Evolutionary conservation across 2,797 vertebrate genomes (phyloP).

Genomic region (Enteromius anoplus): DNA sequence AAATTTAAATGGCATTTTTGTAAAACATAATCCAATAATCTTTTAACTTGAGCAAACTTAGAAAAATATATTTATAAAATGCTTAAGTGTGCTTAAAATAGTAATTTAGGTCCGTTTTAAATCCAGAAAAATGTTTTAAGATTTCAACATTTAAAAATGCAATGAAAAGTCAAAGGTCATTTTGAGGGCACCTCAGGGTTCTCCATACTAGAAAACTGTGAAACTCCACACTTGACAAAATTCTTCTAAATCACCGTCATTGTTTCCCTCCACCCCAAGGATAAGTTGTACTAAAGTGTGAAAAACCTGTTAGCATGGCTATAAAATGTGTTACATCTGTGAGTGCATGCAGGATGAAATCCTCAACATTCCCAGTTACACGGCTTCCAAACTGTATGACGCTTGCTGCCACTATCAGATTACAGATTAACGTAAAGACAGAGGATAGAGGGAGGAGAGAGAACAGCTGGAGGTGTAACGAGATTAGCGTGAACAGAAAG

Average conservation of each 20-base stretch:
- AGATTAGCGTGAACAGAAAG: conserved; percentile 54
- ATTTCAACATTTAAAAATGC: background rate
- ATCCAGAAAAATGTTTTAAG: background rate
- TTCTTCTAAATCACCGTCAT: background rate
- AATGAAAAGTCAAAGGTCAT: conserved; percentile 5
- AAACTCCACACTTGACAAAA: conserved; percentile 24
- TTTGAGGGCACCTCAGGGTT: conserved; percentile 16
- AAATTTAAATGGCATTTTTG: background rate
- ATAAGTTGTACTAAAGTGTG: background rate
- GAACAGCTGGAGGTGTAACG: conserved; percentile 57
- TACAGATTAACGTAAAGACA: conserved; percentile 34
- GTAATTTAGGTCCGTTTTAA: background rate
- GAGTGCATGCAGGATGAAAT: conserved; percentile 20
- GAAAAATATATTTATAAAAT: background rate
- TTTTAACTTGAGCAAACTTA: background rate
- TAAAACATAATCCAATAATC: background rate
- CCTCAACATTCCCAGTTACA: conserved; percentile 9
- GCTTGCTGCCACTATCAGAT: conserved; percentile 46
- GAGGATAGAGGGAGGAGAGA: conserved; percentile 33
- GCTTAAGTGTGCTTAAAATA: background rate
- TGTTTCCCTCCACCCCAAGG: background rate
- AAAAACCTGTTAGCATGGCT: conserved; percentile 13
- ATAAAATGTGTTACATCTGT: background rate
- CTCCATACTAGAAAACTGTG: background rate
- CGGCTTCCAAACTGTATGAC: conserved; percentile 15